Evolutionary conservation across 2,113 vertebrate species (phyloP), one percentile per base, ranked within the genome.

Genomic region (Probosciger aterrimus): DNA sequence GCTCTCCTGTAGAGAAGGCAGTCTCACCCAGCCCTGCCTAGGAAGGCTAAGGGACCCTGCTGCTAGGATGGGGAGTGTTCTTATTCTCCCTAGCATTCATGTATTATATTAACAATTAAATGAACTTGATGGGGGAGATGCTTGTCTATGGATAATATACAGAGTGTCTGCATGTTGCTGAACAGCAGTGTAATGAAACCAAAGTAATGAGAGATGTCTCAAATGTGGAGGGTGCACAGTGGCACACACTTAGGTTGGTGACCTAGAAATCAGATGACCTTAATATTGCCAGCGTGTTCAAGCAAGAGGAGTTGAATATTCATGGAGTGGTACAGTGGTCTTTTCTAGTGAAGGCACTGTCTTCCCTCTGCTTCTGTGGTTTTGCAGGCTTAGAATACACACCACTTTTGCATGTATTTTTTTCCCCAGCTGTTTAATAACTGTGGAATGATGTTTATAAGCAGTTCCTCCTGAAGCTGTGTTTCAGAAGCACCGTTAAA

Each of bases 291-390:
- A 86, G 65, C 83, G 65, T 64, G 86, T 18, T 82, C n/a, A 83
- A 96, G 95, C 96, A 96, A 96, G 95, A 96, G 95, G 95, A 92
- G 82, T 95, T 97, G 95, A 96, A 81, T 95, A 93, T 68, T 88
- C 83, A 65, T 92, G 88, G 95, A 0, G 35, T 39, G 77, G 46
- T 62, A 88, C 82, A 67, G 82, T 63, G 73, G 53, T 49, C 83
- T 75, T 88, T 77, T 16, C 73, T 60, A 89, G 93, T 10, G 57
- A n/a, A 86, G 65, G 73, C 57, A 6, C 57, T 80, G 68, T 52
- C 68, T 82, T 82, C 84, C 79, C 77, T 47, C 43, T 63, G 77
- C 67, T 74, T n/a, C 65, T 23, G 44, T 39, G 85, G 55, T 46
- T 37, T 77, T 46, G 67, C 81, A 76, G 81, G 50, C 71, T 20